Conservation (phyloP, 1,140 invertebrate genomes). For the Listronotus oregonensis region DNA sequence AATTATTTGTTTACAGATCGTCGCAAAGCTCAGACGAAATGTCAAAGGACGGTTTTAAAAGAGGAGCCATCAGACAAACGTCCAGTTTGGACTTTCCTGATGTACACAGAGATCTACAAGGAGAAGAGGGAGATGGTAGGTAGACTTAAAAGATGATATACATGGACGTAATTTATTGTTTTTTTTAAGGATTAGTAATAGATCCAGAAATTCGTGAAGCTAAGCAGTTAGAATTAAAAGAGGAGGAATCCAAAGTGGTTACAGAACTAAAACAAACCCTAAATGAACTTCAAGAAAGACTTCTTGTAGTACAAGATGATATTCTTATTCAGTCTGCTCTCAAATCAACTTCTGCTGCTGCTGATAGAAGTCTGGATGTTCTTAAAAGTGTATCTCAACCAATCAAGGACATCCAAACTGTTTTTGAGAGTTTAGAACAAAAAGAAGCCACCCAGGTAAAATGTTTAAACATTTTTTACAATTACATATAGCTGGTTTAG, state of each 20-base stretch:
- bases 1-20: constrained; percentile 36
- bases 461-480: no score
- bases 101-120: constrained; percentile 57
- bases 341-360: constrained; percentile 66
- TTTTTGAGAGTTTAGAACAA: constrained; percentile 59
- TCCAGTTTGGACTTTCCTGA: constrained; percentile 47
- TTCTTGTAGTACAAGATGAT: constrained; percentile 64
- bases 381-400: constrained; percentile 66
- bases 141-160: neutral
- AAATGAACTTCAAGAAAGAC: constrained; percentile 55
- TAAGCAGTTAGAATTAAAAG: constrained; percentile 42
- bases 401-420: constrained; percentile 66
- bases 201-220: constrained; percentile 46
- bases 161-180: neutral
- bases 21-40: constrained; percentile 58
- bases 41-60: constrained; percentile 52
- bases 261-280: constrained; percentile 46
- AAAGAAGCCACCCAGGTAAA: constrained; percentile 39
- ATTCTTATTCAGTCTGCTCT: constrained; percentile 65
- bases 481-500: no score
- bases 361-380: constrained; percentile 67
- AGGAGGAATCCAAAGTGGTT: constrained; percentile 43
- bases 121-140: constrained; percentile 59
- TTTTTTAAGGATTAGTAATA: constrained; percentile 49
- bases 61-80: constrained; percentile 47